Evolutionary conservation across 2,113 vertebrate genomes (phyloP).

Genomic region (Pipa parva): DNA sequence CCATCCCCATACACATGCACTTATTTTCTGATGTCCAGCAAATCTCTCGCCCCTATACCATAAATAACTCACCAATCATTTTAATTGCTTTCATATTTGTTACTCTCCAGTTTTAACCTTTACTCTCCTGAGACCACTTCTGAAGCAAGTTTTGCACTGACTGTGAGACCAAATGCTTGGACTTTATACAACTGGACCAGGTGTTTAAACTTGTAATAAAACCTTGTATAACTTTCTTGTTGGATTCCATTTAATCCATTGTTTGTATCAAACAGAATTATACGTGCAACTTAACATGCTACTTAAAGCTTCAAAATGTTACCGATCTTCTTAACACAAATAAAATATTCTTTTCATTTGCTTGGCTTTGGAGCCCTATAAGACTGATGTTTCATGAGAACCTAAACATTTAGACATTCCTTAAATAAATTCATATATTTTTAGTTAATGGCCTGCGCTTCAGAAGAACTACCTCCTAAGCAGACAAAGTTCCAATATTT

Average conservation of each 20-base stretch:
- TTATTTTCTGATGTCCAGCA: constrained; percentile 60
- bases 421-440: no score
- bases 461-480: no score
- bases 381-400: no score
- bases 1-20: constrained; percentile 45
- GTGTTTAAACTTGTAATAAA: constrained; percentile 10
- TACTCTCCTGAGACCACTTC: constrained; percentile 36
- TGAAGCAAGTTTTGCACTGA: constrained; percentile 4
- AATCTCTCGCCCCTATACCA: constrained; percentile 64
- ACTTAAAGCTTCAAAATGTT: no score
- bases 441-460: no score
- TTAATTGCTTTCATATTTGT: constrained; percentile 81
- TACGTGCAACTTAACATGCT: no score
- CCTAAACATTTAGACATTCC: no score
- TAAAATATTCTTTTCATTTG: no score
- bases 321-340: no score
- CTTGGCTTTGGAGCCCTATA: no score
- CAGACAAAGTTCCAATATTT: no score
- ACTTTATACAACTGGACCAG: constrained; percentile 6
- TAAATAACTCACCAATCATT: constrained; percentile 76
- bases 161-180: constrained; percentile 1
- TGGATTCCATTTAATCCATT: not conserved
- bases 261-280: no score
- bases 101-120: constrained; percentile 53
- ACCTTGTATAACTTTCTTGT: not conserved